A percentile compares a stretch with the other conserved stretches of the same genome.
Conservation (phyloP, 2,797 vertebrate genomes). For the Hypotaenidia okinawae region DNA sequence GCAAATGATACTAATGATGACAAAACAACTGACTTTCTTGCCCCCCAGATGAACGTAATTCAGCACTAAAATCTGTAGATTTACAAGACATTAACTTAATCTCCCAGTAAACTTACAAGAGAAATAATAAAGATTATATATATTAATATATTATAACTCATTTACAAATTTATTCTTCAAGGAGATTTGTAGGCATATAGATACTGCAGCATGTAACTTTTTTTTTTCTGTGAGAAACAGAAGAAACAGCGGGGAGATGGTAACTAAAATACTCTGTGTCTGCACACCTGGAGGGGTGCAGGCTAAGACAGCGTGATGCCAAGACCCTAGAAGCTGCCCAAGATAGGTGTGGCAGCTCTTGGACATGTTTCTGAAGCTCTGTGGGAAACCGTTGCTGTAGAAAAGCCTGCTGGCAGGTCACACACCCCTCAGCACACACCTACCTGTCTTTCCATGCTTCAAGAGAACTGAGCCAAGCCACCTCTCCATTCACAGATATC, state of each 20-base stretch:
- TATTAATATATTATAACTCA: too few relatives aligned
- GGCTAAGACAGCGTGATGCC: neutral
- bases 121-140: neutral
- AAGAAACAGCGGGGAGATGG: neutral
- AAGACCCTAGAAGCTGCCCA: neutral
- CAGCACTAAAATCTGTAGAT: neutral
- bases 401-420: neutral
- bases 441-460: neutral
- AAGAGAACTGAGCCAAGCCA: neutral
- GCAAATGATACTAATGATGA: neutral
- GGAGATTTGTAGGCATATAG: neutral
- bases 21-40: neutral
- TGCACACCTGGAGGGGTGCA: constrained; percentile 20
- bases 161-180: neutral
- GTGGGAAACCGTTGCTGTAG: neutral
- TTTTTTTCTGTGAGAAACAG: neutral
- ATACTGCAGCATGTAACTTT: neutral
- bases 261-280: neutral
- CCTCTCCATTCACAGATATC: neutral
- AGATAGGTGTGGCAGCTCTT: neutral
- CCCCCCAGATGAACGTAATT: neutral
- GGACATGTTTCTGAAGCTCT: neutral
- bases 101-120: neutral
- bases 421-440: neutral
- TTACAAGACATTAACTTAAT: neutral